A percentile compares a stretch with the other conserved stretches of the same genome.
Conservation (phyloP, 2,113 vertebrate species). For the Tricholaema leucomelas region DNA sequence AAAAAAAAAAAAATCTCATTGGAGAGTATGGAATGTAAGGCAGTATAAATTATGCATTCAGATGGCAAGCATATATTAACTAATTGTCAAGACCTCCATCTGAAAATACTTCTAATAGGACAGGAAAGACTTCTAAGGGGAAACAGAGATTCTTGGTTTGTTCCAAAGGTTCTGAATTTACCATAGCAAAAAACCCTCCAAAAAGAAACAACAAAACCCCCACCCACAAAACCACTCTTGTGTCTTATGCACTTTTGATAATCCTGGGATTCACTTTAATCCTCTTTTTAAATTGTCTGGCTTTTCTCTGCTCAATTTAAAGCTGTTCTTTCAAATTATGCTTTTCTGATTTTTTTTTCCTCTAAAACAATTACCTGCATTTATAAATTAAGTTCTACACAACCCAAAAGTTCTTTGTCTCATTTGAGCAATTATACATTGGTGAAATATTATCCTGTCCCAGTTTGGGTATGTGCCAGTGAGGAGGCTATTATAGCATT, state of each 20-base stretch:
- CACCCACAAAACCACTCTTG: background rate
- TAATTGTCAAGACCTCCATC: background rate
- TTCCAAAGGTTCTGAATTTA: conserved; percentile 12
- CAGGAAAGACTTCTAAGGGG: background rate
- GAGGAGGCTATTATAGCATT: background rate
- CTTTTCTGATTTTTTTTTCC: background rate
- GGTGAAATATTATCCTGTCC: background rate
- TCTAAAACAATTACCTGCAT: background rate
- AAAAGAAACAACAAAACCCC: background rate
- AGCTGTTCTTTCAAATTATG: conserved; percentile 19
- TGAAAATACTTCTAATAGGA: background rate
- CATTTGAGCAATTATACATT: background rate
- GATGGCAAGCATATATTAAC: background rate
- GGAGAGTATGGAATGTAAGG: background rate
- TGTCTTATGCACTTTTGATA: conserved; percentile 5
- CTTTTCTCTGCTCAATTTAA: conserved; percentile 25
- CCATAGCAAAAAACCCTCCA: too few relatives aligned
- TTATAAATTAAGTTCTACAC: background rate
- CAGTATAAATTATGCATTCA: background rate
- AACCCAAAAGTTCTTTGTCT: background rate
- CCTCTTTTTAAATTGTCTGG: conserved; percentile 28
- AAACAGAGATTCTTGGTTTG: background rate
- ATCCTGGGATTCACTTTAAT: conserved; percentile 34
- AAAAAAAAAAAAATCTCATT: background rate
- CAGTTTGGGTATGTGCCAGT: background rate